Conservation (phyloP, 2,888 invertebrate species). For the Pediacus dermestoides region DNA sequence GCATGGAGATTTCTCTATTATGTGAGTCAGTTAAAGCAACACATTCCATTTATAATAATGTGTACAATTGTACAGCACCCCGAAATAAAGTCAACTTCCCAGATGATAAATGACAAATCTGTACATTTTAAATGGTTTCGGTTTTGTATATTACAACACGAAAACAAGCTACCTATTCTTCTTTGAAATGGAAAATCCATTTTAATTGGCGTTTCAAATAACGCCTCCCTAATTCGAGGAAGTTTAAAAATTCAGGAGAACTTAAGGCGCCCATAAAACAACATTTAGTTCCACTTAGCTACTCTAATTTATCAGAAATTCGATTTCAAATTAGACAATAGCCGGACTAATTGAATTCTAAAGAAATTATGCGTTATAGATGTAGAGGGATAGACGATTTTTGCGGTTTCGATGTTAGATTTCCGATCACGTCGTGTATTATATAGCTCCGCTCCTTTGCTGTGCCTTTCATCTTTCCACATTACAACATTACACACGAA, state of each 20-base stretch:
- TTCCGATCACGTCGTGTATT: conserved; percentile 47
- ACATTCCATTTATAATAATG: too few species aligned
- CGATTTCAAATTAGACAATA: conserved; percentile 17
- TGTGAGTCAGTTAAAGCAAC: too few species aligned
- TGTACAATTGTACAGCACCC: too few species aligned
- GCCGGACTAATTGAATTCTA: conserved; percentile 31
- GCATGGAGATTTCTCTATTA: too few species aligned
- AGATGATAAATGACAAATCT: too few species aligned
- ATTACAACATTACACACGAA: conserved; percentile 50
- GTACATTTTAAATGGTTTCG: too few species aligned
- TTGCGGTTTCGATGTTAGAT: conserved; percentile 38
- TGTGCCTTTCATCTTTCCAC: conserved; percentile 48
- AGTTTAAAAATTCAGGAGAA: conserved; percentile 24
- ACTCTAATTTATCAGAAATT: conserved; percentile 29
- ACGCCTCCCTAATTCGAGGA: conserved; percentile 4
- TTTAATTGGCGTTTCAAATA: conserved; percentile 5
- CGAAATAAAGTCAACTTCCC: too few species aligned
- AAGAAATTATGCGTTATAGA: conserved; percentile 30
- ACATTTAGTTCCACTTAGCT: conserved; percentile 26
- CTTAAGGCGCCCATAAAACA: conserved; percentile 20
- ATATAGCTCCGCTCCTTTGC: conserved; percentile 42
- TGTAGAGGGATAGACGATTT: conserved; percentile 24
- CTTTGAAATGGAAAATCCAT: background rate
- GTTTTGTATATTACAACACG: too few species aligned
- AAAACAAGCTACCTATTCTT: too few species aligned